Percentiles rank a stretch among this genome's conserved stretches.
These are phyloP conservation scores for Galeopterus variegatus DNA, from an alignment of 2,113 vertebrate genomes.

Conservation along the genomic window DNA sequence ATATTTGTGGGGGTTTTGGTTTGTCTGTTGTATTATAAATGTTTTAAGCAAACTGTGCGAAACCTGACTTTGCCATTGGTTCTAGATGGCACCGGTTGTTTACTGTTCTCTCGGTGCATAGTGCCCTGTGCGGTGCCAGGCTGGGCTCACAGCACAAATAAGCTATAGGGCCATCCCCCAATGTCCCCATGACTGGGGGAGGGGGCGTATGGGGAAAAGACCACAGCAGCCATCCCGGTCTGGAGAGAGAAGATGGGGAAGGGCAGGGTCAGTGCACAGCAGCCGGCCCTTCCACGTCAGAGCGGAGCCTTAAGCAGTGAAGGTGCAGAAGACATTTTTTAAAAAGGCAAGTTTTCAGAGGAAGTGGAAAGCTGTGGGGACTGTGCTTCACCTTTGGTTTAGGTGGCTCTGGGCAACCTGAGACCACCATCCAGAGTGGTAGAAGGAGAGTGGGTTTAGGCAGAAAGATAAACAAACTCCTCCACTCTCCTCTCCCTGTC, in stretches of 20 bases:
- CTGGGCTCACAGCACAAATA: not conserved
- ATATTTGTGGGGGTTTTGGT: not conserved
- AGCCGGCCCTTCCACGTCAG: not conserved
- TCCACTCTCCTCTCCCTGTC: not conserved
- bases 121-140: fast-evolving
- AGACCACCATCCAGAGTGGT: not conserved
- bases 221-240: not conserved
- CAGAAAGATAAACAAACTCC: not conserved
- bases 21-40: not conserved
- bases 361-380: not conserved
- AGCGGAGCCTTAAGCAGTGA: not conserved
- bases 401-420: not conserved
- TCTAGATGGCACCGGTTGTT: not conserved
- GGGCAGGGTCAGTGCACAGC: not conserved
- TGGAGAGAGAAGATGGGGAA: not conserved
- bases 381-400: not conserved
- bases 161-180: not conserved
- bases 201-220: not conserved
- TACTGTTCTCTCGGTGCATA: not conserved
- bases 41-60: not conserved
- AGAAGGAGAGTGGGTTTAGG: not conserved
- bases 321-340: no score
- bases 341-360: not conserved
- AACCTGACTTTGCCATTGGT: not conserved
- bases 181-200: fast-evolving